Evolutionary conservation across 1,140 invertebrate genomes (phyloP), one percentile per base, ranked within the genome.

Genomic region (Sitophilus oryzae): DNA sequence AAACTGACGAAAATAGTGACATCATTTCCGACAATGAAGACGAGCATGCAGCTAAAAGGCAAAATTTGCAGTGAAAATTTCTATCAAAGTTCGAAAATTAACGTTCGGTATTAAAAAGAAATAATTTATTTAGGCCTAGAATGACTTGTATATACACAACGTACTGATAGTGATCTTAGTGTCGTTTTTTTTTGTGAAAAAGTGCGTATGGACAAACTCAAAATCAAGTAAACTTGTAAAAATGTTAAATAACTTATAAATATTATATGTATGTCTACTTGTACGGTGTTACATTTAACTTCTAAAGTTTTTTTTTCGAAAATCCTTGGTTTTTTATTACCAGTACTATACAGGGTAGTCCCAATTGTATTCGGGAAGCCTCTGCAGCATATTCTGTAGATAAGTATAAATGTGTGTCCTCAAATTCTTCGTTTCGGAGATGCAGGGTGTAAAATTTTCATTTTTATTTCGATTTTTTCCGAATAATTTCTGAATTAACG

Each of bases 1-100:
- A 72, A 58, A 71, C 69, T 4, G 70, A 72, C 38, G 70, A 72
- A 54, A 71, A 72, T 52, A 71, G 69, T 52, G 70, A 72, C 58
- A 64, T 71, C 37, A 66, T 72, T 58, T 72, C 70, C n/a, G 70
- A 72, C 45, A 63, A 61, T 41, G 70, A 72, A 60, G 70, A 72
- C 19, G 68, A 70, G 50, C 66, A 69, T 38, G 54, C 60, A 42
- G 63, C 63, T 9, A 70, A 70, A 61, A 60, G 66, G 52, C 68
- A 66, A 48, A 70, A 69, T 51, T 44, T 70, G n/a, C 68, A 70
- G 63, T 70, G 65, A 68, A 47, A 58, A 23, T 45, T 30, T 18
- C 22, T 38, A 35, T 50, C 22, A 16, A n/a, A n/a, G n/a, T 30
- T 14, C 15, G 21, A 22, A 21, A 14, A 14, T 40, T 23, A 47